Evolutionary conservation across 1,140 invertebrate genomes (phyloP).

Genomic region (Epicauta chinensis): DNA sequence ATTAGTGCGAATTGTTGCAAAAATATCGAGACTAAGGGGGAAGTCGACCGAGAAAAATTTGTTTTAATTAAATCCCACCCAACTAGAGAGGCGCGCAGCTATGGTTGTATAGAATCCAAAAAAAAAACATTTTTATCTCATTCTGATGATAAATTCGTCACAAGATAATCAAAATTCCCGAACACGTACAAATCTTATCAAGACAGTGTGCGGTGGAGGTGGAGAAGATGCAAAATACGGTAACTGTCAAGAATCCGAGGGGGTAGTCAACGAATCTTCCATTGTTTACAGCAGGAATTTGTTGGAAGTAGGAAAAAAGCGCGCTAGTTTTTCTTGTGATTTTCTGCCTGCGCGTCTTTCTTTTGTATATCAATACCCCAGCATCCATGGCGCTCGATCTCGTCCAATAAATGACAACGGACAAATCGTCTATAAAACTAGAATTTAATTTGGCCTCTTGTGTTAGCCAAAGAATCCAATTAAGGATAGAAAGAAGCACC

Average conservation of each 20-base stretch:
- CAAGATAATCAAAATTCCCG: conserved; percentile 10
- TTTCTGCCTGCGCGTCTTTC: no score
- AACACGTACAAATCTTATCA: conserved; percentile 1
- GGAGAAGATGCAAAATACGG: no score
- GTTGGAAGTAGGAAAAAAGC: no score
- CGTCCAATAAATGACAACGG: conserved; percentile 14
- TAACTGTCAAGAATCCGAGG: no score
- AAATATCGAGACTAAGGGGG: conserved; percentile 1
- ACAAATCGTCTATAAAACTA: conserved; percentile 28
- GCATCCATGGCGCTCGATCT: background rate
- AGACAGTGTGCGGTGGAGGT: no score
- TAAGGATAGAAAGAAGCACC: conserved; percentile 9
- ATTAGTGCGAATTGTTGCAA: conserved; percentile 4
- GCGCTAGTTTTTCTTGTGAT: no score
- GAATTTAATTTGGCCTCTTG: conserved; percentile 23
- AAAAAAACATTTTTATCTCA: no score
- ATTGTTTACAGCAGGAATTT: no score
- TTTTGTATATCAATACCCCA: no score
- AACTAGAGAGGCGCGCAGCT: background rate
- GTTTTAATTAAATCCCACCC: conserved; percentile 9
- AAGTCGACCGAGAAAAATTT: conserved; percentile 1
- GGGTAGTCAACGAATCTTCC: no score
- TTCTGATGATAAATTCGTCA: conserved; percentile 3
- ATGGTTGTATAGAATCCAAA: no score
- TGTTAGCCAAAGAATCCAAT: conserved; percentile 22